Evolutionary conservation across 2,888 invertebrate genomes (phyloP).

Genomic region (Nezara viridula): DNA sequence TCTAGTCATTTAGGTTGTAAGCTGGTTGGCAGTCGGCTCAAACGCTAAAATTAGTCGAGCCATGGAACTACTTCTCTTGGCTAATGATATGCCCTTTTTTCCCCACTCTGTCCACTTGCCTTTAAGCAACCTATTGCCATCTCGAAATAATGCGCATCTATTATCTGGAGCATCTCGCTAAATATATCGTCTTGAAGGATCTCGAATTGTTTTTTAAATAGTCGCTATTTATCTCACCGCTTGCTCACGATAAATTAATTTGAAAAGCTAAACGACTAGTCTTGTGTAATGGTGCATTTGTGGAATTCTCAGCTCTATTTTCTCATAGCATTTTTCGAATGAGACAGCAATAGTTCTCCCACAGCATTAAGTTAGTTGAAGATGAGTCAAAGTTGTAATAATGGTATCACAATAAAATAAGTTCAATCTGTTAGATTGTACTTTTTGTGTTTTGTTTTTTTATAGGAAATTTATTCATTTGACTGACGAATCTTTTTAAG

Average conservation of each 20-base stretch:
- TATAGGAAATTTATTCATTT: not conserved
- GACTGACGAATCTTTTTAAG: not conserved
- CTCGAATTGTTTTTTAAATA: not conserved
- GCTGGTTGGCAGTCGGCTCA: conserved; percentile 13
- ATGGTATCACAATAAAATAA: not conserved
- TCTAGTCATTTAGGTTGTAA: not conserved
- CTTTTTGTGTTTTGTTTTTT: no score
- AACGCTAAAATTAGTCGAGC: conserved; percentile 35
- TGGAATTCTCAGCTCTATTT: not conserved
- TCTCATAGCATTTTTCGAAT: not conserved
- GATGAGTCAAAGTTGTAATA: not conserved
- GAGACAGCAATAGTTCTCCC: not conserved
- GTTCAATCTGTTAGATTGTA: not conserved
- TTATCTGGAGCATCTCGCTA: not conserved
- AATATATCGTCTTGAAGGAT: not conserved
- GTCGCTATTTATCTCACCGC: not conserved
- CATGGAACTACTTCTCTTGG: conserved; percentile 26
- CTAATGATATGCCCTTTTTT: conserved; percentile 16
- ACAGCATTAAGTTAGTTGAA: not conserved
- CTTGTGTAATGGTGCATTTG: not conserved
- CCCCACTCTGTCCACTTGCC: not conserved
- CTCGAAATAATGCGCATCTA: not conserved
- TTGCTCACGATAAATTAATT: not conserved
- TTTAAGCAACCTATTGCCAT: not conserved
- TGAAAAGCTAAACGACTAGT: not conserved